Conservation (phyloP, 2,797 vertebrate species). For the Chaetodon trifasciatus region DNA sequence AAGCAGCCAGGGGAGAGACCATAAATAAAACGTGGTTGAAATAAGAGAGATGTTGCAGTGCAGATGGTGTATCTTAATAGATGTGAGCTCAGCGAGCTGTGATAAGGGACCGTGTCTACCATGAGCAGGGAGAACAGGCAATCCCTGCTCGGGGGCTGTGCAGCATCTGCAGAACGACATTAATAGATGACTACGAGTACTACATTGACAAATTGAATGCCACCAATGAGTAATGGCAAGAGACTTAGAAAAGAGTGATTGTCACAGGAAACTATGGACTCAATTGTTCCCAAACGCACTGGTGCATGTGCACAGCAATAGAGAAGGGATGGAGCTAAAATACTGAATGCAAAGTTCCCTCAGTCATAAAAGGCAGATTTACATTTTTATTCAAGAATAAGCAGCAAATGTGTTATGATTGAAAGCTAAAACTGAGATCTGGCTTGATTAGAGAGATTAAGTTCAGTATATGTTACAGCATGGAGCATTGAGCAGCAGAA, state of each 20-base stretch:
- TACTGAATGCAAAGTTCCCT: constrained; percentile 21
- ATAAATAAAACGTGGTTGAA: constrained; percentile 29
- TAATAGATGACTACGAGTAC: constrained; percentile 63
- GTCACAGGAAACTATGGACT: constrained; percentile 51
- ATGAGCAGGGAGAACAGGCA: constrained; percentile 58
- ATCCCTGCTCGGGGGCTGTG: constrained; percentile 56
- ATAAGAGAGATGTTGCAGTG: constrained; percentile 52
- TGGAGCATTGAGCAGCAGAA: neutral
- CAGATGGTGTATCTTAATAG: constrained; percentile 74
- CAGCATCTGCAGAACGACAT: constrained; percentile 69
- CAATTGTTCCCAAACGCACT: constrained; percentile 63
- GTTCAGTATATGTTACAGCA: neutral
- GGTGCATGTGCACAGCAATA: constrained; percentile 49
- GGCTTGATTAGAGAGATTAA: too few species aligned
- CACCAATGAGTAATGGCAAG: constrained; percentile 76
- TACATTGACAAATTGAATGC: constrained; percentile 76
- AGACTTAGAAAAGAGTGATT: constrained; percentile 51
- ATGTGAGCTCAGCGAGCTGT: constrained; percentile 60
- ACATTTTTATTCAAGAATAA: neutral
- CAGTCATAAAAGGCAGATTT: neutral
- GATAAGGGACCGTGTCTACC: constrained; percentile 57
- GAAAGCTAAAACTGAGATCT: neutral
- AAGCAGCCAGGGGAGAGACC: constrained; percentile 22
- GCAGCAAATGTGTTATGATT: neutral
- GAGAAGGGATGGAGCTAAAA: constrained; percentile 16